These are phyloP conservation scores for Grallaria varia DNA, from an alignment of 2,113 vertebrate genomes.

Conservation along the genomic window DNA sequence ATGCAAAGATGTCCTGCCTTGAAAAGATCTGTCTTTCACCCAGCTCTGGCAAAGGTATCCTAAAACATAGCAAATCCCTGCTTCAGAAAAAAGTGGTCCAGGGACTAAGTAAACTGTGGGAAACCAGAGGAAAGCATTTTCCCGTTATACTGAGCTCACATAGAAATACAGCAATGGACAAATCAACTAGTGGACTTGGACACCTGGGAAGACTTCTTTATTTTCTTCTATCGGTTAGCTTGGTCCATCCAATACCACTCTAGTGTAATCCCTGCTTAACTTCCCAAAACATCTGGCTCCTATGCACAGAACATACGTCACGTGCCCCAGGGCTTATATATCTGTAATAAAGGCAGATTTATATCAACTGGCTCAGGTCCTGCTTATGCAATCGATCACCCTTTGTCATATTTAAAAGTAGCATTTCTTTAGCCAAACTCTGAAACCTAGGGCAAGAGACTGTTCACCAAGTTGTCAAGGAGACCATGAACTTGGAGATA, in stretches of 20 bases:
- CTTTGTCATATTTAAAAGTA: neutral
- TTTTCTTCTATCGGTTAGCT: neutral
- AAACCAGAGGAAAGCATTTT: neutral
- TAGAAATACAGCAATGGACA: neutral
- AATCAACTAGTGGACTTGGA: neutral
- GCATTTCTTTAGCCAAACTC: neutral
- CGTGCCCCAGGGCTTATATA: neutral
- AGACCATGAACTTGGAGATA: neutral
- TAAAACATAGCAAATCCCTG: neutral
- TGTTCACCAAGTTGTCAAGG: neutral
- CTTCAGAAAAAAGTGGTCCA: neutral
- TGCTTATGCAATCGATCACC: neutral
- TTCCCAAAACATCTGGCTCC: constrained; percentile 35
- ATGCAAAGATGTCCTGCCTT: neutral
- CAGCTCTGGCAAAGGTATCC: neutral
- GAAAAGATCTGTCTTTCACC: neutral
- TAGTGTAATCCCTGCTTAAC: constrained; percentile 47
- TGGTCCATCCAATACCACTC: neutral
- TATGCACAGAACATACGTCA: neutral
- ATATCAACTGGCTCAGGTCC: neutral
- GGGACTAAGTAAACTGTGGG: neutral
- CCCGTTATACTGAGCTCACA: neutral
- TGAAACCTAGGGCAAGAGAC: neutral
- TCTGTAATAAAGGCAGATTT: neutral
- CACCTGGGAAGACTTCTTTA: neutral